A percentile compares a stretch with the other conserved stretches of the same genome.
Conservation (phyloP, 1,140 invertebrate genomes). For the Ooceraea biroi region DNA sequence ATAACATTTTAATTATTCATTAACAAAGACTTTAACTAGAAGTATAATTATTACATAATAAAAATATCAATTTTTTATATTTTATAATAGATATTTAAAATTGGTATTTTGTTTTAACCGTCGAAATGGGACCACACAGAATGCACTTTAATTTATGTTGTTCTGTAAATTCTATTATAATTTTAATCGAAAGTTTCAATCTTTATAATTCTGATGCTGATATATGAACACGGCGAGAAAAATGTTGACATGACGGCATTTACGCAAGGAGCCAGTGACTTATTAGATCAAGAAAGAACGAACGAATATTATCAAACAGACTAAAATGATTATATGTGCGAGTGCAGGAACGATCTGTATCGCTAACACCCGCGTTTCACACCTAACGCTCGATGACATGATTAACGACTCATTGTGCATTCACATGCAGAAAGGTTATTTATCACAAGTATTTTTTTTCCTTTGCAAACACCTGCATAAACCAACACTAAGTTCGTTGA, state of each 20-base stretch:
- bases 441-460: slow-evolving; percentile 22
- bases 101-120: not conserved
- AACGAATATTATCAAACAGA: slow-evolving; percentile 3
- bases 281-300: slow-evolving; percentile 3
- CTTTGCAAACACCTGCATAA: not conserved
- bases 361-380: slow-evolving; percentile 35
- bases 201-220: slow-evolving; percentile 3
- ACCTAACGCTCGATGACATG: slow-evolving; percentile 38
- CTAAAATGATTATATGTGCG: not conserved
- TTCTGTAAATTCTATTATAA: not conserved
- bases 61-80: no score
- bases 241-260: not conserved
- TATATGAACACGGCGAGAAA: not conserved
- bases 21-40: not conserved
- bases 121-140: not conserved
- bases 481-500: not conserved
- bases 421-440: slow-evolving; percentile 23
- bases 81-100: not conserved
- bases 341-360: slow-evolving; percentile 2
- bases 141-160: not conserved
- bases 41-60: not conserved
- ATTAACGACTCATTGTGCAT: slow-evolving; percentile 59
- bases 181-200: not conserved
- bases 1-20: not conserved
- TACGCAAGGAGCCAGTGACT: not conserved